A percentile compares a stretch with the other conserved stretches of the same genome.
These are phyloP conservation scores for Tipula helvola DNA, from an alignment of 2,888 invertebrate species.

Conservation along the genomic window DNA sequence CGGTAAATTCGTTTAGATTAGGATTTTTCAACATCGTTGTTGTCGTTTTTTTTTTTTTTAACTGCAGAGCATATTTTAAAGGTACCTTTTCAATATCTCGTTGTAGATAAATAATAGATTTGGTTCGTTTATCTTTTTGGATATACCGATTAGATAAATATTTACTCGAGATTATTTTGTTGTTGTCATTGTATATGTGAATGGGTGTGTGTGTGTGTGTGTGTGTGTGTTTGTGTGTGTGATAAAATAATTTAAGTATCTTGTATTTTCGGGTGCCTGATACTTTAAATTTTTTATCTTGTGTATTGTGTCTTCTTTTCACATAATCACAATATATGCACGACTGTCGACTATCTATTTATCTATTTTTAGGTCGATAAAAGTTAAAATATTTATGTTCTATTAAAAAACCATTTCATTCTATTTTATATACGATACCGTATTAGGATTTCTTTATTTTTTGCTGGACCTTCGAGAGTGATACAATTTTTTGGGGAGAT, in stretches of 20 bases:
- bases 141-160: neutral
- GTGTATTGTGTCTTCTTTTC: neutral
- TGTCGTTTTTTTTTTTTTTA: neutral
- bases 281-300: neutral
- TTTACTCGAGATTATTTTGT: neutral
- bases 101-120: neutral
- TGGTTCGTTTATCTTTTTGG: neutral
- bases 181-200: neutral
- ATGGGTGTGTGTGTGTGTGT: neutral
- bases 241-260: neutral
- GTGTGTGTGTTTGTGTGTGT: neutral
- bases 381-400: neutral
- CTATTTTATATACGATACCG: neutral
- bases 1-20: neutral
- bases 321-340: too few relatives aligned
- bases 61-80: neutral
- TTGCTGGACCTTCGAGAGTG: neutral
- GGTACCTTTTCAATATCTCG: neutral
- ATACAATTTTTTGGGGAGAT: neutral
- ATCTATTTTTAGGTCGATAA: neutral
- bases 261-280: neutral
- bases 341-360: neutral
- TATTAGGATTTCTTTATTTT: neutral
- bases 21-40: neutral
- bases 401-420: neutral